phyloP scores from a whole-genome alignment of 2,888 invertebrate species.

The Ophioninae sp. region DNA sequence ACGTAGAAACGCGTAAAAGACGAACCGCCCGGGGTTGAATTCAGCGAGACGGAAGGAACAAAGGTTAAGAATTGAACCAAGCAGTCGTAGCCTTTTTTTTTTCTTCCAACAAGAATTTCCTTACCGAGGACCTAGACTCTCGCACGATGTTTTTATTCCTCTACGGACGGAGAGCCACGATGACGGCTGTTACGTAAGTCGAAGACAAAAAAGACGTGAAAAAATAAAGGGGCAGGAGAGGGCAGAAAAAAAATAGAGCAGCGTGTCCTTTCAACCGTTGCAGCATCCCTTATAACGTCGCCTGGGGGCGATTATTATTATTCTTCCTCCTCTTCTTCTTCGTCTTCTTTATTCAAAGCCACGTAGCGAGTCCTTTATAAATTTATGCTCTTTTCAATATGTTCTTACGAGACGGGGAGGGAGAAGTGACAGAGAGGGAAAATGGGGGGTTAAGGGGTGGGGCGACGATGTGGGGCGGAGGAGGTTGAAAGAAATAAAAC shows the following conservation, averaged over 20 bases:
- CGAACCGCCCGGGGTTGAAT: constrained; percentile 58
- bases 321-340: constrained; percentile 59
- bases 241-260: not conserved
- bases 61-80: constrained; percentile 1
- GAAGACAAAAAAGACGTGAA: constrained; percentile 50
- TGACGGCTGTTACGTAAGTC: constrained; percentile 46
- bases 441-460: constrained; percentile 3
- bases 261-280: constrained; percentile 41
- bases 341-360: constrained; percentile 47
- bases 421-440: constrained; percentile 24
- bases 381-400: constrained; percentile 73
- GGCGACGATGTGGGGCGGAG: constrained; percentile 14
- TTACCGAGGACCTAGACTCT: constrained; percentile 39
- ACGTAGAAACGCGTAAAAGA: constrained; percentile 65
- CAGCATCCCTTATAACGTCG: constrained; percentile 68
- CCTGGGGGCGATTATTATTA: constrained; percentile 42
- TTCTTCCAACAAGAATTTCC: constrained; percentile 39
- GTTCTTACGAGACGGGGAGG: constrained; percentile 58
- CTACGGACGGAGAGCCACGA: constrained; percentile 30
- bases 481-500: constrained; percentile 16
- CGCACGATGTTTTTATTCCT: constrained; percentile 45
- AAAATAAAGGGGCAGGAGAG: not conserved
- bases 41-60: constrained; percentile 25
- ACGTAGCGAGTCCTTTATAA: constrained; percentile 48
- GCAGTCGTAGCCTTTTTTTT: constrained; percentile 11